A percentile compares a stretch with the other conserved stretches of the same genome.
phyloP scores from a whole-genome alignment of 1,140 invertebrate species.

The Mactra quadrangularis region DNA sequence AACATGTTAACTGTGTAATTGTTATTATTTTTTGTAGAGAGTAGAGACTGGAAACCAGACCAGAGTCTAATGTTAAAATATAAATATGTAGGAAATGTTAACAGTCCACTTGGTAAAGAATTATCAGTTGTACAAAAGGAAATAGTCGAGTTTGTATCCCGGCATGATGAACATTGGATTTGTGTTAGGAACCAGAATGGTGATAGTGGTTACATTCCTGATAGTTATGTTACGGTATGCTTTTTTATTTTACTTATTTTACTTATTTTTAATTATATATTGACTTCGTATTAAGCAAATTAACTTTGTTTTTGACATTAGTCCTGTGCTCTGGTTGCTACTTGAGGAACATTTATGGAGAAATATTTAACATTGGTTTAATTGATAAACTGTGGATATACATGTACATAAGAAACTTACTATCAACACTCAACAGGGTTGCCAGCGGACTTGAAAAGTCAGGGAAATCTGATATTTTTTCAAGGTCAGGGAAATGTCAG shows the following conservation, averaged over 20 bases:
- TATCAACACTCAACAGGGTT: too few species aligned
- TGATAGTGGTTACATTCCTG: constrained; percentile 67
- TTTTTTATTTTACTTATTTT: not conserved
- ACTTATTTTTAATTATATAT: not conserved
- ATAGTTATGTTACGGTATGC: constrained; percentile 70
- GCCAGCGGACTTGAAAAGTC: too few species aligned
- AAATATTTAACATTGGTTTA: too few species aligned
- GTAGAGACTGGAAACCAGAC: constrained; percentile 6
- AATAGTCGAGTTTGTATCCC: constrained; percentile 56
- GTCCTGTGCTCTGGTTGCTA: not conserved
- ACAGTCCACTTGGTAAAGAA: constrained; percentile 70
- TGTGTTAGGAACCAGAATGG: constrained; percentile 53
- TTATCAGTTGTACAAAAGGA: constrained; percentile 63
- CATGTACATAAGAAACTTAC: too few species aligned
- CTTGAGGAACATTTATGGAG: constrained; percentile 5
- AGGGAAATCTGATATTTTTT: too few species aligned
- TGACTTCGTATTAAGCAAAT: not conserved
- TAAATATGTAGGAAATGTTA: constrained; percentile 68
- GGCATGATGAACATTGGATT: constrained; percentile 71
- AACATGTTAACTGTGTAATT: too few species aligned
- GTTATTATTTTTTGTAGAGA: constrained; percentile 24
- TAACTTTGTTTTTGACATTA: not conserved
- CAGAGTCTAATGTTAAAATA: constrained; percentile 68
- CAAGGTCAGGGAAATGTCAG: too few species aligned
- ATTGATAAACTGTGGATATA: too few species aligned